Evolutionary conservation across 2,888 invertebrate species (phyloP), one percentile per base, ranked within the genome.

Genomic region (Phyllotreta striolata): DNA sequence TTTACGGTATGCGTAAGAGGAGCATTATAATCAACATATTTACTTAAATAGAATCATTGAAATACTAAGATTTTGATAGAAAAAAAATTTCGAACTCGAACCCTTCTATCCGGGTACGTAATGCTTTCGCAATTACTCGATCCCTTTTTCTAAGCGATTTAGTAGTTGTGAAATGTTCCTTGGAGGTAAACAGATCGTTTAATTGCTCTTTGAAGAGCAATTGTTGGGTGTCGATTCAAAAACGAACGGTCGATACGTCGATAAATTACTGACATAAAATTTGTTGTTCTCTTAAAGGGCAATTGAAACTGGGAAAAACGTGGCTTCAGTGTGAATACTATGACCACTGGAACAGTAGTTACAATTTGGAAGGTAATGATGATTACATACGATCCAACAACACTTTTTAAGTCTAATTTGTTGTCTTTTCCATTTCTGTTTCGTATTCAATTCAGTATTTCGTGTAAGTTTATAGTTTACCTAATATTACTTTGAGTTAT

Each of bases 301-400:
- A 93, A 85, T 85, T 92, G 78, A 92, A 93, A 64, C 84, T 93
- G 79, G 93, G 93, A 82, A 92, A 92, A 66, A 92, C 92, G 71
- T 94, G 94, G 94, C 84, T 94, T 75, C 93, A 93, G 82, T 93
- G 91, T 79, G 93, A 94, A 84, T 92, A 70, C 70, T 66, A 92
- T 81, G 93, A 93, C 81, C 89, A 91, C 76, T 93, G 93, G 93
- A 92, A 92, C 73, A 87, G 89, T 78, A 90, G 89, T 83, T 91
- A 89, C 82, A 89, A 90, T 84, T 84, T 91, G 80, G 91, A 91
- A 89, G 90, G 91, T 91, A 86, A 85, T 81, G 79, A 73, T 69
- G 71, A 68, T 60, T 68, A 57, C 52, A 71, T 78, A 71, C 72
- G 72, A 66, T 73, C 76, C 67, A 77, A 75, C 72, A 74, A 75